Evolutionary conservation across 2,888 invertebrate species (phyloP), one percentile per base, ranked within the genome.

Genomic region (Auanema freiburgensis): DNA sequence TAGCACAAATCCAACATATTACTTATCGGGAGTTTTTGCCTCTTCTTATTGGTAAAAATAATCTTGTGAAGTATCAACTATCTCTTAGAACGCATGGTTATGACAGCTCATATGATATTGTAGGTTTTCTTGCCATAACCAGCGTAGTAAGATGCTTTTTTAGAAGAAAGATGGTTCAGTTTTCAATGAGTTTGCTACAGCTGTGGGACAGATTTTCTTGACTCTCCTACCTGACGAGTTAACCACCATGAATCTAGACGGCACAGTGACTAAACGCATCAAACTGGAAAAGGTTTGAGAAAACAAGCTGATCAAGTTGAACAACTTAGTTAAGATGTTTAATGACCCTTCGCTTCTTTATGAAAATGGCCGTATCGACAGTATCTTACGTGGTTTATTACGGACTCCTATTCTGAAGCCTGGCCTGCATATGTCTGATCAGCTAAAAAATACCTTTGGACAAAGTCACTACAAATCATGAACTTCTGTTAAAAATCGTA

Each of bases 131-230:
- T 5, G 33, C n/a, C n/a, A n/a, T 33, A 33, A 33, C 8, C 33
- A 33, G 33, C 18, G 51, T 14, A 24, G 24, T 24, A 50, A 42
- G 42, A 49, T 5, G 44, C 18, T 33, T 5, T 53, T 74, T 66
- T 62, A 80, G 80, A 73, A 85, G 0, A 86, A 90, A 1, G 89
- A 93, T 83, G 89, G 92, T 0, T 88, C 89, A 10, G 87, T 92
- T 58, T 90, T 91, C 14, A 93, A 93, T 85, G 89, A 89, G 81
- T 94, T 93, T 85, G 90, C 93, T 0, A 57, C 83, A 0, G 71
- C 77, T 3, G 80, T 72, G 6, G 83, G 83, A 0, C 72, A 76
- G 50, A 80, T 84, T 71, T 83, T 84, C 69, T 67, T 75, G 40
- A 60, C 80, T 3, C 67, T 83, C 3, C 63, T 79, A 2, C 81